Conservation (phyloP, 2,888 invertebrate genomes). For the Caenorhabditis sp. region DNA sequence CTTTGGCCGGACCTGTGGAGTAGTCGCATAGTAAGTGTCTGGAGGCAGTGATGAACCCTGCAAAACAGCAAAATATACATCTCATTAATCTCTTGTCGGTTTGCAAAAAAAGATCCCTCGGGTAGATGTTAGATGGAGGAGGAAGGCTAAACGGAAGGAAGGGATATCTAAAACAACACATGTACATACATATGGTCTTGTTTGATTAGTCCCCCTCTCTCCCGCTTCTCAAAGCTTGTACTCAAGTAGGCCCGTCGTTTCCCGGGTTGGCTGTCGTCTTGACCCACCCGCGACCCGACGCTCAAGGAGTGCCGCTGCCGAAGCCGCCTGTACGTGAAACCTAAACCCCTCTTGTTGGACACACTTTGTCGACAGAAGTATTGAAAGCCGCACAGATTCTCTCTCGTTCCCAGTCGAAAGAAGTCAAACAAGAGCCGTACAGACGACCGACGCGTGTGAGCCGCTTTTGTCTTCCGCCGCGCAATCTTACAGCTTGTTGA, state of each 20-base stretch:
- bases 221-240: conserved; percentile 39
- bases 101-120: conserved; percentile 14
- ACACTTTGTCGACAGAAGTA: conserved; percentile 45
- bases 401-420: background rate
- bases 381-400: conserved; percentile 36
- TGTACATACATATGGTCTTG: conserved; percentile 54
- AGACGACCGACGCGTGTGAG: conserved; percentile 52
- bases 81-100: conserved; percentile 11
- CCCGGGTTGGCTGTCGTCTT: conserved; percentile 30
- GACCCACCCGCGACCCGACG: conserved; percentile 30
- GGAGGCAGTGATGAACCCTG: conserved; percentile 68
- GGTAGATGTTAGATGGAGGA: background rate
- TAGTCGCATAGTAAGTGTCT: conserved; percentile 65
- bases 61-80: conserved; percentile 41
- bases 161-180: conserved; percentile 55
- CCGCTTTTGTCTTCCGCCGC: conserved; percentile 57
- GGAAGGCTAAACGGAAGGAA: conserved; percentile 18
- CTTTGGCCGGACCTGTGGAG: conserved; percentile 58
- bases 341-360: conserved; percentile 61
- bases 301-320: conserved; percentile 52
- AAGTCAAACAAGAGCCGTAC: conserved; percentile 50
- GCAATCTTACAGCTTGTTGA: conserved; percentile 61
- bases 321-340: conserved; percentile 56
- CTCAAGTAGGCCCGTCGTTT: conserved; percentile 51
- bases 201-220: conserved; percentile 40